Evolutionary conservation across 2,113 vertebrate genomes (phyloP), one percentile per base, ranked within the genome.

Genomic region (Petaurus breviceps): DNA sequence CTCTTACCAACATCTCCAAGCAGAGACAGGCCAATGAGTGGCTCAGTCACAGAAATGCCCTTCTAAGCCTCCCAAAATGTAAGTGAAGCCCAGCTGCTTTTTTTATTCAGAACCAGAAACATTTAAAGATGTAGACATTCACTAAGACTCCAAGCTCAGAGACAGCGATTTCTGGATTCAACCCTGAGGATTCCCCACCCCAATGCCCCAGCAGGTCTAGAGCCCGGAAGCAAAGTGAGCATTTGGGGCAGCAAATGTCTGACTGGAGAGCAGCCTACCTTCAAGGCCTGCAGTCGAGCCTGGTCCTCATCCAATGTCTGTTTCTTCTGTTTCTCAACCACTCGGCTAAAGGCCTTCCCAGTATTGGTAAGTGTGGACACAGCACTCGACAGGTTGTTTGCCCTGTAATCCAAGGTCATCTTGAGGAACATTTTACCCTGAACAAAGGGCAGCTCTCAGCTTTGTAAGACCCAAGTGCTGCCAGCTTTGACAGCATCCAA

Each of bases 261-360:
- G 26, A 3, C 55, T 31, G 2, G 55, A 57, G 24, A 1, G 2
- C 12, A 8, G 37, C 47, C 49, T 50, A 99, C 99, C 99, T 99
- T 99, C 0, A 99, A 99, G 19, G 99, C 98, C 97, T 99, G 99
- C 97, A 99, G 98, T 91, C 99, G 98, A 92, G 99, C 99, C 98
- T 99, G 99, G 12, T 99, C 99, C 92, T 99, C 99, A 97, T 99
- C 99, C 97, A 99, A 92, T 0, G 99, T 99, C 96, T 99, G 99
- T 98, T 99, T 99, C 95, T 99, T 99, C 98, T 99, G 99, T 97
- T 99, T 99, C 97, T 99, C 99, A 91, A 99, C 99, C 99, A 99
- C 99, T 77, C 98, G 98, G 98, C 99, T 99, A 97, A 99, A 99
- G 95, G 99, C 99, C 99, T 99, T 99, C 50, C 99, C 99, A 89